These are phyloP conservation scores for Lithosia quadra DNA, from an alignment of 2,888 invertebrate species.

Conservation along the genomic window DNA sequence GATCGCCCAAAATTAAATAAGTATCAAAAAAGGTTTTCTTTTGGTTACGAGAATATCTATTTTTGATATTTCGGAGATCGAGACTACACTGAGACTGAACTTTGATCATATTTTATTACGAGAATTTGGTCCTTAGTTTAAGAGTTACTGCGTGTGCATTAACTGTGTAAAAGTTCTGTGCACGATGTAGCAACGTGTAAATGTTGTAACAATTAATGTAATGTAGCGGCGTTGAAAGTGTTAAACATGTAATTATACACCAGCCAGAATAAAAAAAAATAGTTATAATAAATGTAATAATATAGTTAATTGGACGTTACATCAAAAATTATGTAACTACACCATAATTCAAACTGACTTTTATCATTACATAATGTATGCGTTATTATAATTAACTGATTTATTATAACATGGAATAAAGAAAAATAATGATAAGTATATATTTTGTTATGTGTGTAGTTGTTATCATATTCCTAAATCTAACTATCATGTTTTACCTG, in stretches of 20 bases:
- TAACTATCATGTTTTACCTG: neutral
- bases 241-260: slow-evolving; percentile 9
- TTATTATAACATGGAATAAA: slow-evolving; percentile 6
- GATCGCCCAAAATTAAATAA: no score
- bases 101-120: no score
- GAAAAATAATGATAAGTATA: neutral
- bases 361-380: neutral
- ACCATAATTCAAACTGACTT: neutral
- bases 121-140: no score
- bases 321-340: neutral
- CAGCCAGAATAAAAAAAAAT: slow-evolving; percentile 5
- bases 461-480: neutral
- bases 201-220: neutral
- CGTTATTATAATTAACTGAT: neutral
- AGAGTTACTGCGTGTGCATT: neutral
- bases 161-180: neutral
- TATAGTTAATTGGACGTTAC: neutral
- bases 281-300: neutral
- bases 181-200: slow-evolving; percentile 4
- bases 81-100: no score
- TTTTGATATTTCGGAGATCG: no score
- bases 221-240: slow-evolving; percentile 6
- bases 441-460: neutral
- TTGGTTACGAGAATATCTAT: no score
- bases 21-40: no score